phyloP scores from a whole-genome alignment of 2,888 invertebrate species.

The Sinhomidia bicolor region DNA sequence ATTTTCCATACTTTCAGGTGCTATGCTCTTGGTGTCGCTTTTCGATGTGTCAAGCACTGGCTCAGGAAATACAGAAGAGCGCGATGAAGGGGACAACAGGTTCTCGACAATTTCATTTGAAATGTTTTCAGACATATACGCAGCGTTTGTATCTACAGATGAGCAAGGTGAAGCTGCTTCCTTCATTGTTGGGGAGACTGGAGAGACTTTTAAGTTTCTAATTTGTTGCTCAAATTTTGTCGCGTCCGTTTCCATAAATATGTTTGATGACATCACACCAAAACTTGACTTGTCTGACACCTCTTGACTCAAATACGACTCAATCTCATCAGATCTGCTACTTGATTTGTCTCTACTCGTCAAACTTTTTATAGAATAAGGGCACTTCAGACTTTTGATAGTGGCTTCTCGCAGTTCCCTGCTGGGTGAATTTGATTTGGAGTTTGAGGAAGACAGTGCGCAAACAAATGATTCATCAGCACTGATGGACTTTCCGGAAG shows the following conservation, averaged over 20 bases:
- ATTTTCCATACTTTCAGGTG: not conserved
- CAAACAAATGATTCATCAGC: slow-evolving; percentile 43
- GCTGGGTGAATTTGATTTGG: slow-evolving; percentile 64
- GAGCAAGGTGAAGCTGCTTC: not conserved
- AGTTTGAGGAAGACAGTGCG: slow-evolving; percentile 43
- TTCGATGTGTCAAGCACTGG: not conserved
- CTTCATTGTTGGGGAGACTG: not conserved
- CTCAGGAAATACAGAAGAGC: not conserved
- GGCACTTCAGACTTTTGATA: slow-evolving; percentile 79
- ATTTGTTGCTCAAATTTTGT: slow-evolving; percentile 42
- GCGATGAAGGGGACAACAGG: slow-evolving; percentile 23
- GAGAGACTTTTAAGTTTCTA: not conserved
- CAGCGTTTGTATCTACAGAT: slow-evolving; percentile 12
- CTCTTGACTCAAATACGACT: slow-evolving; percentile 65
- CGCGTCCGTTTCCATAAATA: slow-evolving; percentile 56
- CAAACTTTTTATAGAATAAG: slow-evolving; percentile 72
- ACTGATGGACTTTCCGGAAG: slow-evolving; percentile 25
- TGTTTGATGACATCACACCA: slow-evolving; percentile 69
- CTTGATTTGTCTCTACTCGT: slow-evolving; percentile 32
- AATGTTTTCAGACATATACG: slow-evolving; percentile 58
- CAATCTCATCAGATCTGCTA: slow-evolving; percentile 57
- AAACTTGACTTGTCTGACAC: slow-evolving; percentile 62
- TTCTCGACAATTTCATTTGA: slow-evolving; percentile 64
- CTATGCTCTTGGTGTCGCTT: not conserved
- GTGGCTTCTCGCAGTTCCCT: slow-evolving; percentile 72